phyloP scores from a whole-genome alignment of 2,797 vertebrate genomes.

The Pyrocephalus nanus region DNA sequence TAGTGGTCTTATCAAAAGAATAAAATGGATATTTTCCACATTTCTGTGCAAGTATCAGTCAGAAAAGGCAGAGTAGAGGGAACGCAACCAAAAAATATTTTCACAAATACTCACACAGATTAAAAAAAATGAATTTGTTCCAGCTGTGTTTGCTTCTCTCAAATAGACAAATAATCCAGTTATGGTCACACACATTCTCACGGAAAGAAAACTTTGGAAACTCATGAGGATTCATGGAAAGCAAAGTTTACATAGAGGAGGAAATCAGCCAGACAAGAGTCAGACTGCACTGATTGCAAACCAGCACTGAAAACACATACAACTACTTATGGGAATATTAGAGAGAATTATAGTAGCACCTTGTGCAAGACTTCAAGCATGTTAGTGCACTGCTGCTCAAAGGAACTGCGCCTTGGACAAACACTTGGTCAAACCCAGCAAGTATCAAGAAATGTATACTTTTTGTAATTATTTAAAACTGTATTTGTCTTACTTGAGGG shows the following conservation, averaged over 20 bases:
- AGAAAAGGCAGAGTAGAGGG: background rate
- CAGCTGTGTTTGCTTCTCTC: slow-evolving; percentile 23
- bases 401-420: background rate
- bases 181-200: background rate
- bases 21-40: background rate
- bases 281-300: background rate
- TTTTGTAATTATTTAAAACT: background rate
- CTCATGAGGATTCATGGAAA: background rate
- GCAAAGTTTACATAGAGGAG: slow-evolving; percentile 12
- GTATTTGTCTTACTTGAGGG: background rate
- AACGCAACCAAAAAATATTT: background rate
- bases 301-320: background rate
- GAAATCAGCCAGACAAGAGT: slow-evolving; percentile 30
- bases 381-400: background rate
- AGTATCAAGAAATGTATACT: background rate
- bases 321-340: background rate
- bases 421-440: background rate
- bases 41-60: background rate
- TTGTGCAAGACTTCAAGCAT: background rate
- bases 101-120: background rate
- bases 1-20: background rate
- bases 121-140: background rate
- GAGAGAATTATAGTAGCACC: background rate
- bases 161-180: background rate
- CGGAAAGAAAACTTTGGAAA: background rate